Percentiles rank a stretch among this genome's conserved stretches.
Conservation (phyloP, 2,888 invertebrate species). For the Pseudococcus longispinus region DNA sequence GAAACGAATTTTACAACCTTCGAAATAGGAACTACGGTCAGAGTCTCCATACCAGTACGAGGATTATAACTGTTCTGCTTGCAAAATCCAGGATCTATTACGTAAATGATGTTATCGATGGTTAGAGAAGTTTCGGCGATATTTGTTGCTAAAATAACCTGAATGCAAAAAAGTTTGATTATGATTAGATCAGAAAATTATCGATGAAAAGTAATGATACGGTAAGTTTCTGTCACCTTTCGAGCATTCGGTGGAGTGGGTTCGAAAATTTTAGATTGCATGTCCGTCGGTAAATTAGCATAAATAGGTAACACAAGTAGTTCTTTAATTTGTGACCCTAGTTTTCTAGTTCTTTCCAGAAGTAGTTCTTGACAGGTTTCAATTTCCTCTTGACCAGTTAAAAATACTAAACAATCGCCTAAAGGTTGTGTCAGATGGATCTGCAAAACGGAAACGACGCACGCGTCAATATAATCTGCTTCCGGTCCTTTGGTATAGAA, state of each 20-base stretch:
- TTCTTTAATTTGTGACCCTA: conserved; percentile 93
- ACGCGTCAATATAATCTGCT: conserved; percentile 97
- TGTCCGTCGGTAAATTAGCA: conserved; percentile 96
- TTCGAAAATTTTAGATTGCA: conserved; percentile 99
- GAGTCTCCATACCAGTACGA: conserved; percentile 96
- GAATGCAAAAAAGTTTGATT: conserved; percentile 54
- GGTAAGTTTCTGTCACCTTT: conserved; percentile 69
- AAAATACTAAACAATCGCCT: conserved; percentile 95
- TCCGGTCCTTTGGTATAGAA: conserved; percentile 99
- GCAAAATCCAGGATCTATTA: conserved; percentile 99
- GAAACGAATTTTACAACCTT: conserved; percentile 66
- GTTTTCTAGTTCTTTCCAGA: conserved; percentile 86
- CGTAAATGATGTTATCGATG: conserved; percentile 98
- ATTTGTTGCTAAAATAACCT: conserved; percentile 95
- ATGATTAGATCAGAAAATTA: neutral
- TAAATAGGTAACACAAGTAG: conserved; percentile 94
- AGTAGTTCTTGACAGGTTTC: conserved; percentile 88
- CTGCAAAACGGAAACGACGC: conserved; percentile 96
- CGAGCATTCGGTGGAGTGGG: conserved; percentile 96
- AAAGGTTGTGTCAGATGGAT: conserved; percentile 97
- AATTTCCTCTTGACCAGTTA: conserved; percentile 78
- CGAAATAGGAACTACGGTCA: conserved; percentile 98
- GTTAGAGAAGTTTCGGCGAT: conserved; percentile 99
- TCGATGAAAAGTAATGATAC: neutral
- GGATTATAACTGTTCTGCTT: conserved; percentile 99